A percentile compares a stretch with the other conserved stretches of the same genome.
These are phyloP conservation scores for Aleiodes testaceus DNA, from an alignment of 2,888 invertebrate species.

Conservation along the genomic window DNA sequence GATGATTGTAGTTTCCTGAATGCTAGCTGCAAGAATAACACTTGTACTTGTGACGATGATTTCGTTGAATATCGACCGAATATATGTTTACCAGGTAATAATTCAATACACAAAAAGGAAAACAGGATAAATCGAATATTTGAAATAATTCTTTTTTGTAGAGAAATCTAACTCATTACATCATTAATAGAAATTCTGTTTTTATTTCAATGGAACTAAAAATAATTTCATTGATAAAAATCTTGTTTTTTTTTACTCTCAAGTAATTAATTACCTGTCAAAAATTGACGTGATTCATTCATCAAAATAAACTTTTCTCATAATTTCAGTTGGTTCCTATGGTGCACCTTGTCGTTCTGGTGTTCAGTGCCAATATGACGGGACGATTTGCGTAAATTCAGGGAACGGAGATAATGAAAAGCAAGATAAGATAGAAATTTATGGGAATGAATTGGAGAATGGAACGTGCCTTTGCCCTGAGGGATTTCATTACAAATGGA, in stretches of 20 bases:
- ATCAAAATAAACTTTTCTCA: not conserved
- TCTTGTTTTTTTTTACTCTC: too few relatives aligned
- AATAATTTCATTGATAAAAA: too few relatives aligned
- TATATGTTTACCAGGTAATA: conserved; percentile 55
- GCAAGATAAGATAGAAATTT: not conserved
- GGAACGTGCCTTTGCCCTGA: not conserved
- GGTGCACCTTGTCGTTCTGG: conserved; percentile 52
- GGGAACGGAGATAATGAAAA: not conserved
- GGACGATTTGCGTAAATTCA: not conserved
- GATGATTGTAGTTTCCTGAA: conserved; percentile 48
- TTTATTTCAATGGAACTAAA: too few relatives aligned
- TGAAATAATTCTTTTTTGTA: too few relatives aligned
- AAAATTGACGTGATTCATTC: too few relatives aligned
- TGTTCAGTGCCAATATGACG: conserved; percentile 53
- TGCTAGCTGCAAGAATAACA: conserved; percentile 47
- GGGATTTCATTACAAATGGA: conserved; percentile 6
- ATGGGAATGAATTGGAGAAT: not conserved
- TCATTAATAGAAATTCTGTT: too few relatives aligned
- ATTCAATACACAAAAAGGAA: not conserved
- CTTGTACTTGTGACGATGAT: conserved; percentile 52
- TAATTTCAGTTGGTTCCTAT: conserved; percentile 50
- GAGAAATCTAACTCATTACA: too few relatives aligned
- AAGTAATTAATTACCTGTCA: too few relatives aligned
- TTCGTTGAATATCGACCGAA: conserved; percentile 42
- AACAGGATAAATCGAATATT: not conserved